Conservation (phyloP, 1,140 invertebrate species). For the Delia radicum region DNA sequence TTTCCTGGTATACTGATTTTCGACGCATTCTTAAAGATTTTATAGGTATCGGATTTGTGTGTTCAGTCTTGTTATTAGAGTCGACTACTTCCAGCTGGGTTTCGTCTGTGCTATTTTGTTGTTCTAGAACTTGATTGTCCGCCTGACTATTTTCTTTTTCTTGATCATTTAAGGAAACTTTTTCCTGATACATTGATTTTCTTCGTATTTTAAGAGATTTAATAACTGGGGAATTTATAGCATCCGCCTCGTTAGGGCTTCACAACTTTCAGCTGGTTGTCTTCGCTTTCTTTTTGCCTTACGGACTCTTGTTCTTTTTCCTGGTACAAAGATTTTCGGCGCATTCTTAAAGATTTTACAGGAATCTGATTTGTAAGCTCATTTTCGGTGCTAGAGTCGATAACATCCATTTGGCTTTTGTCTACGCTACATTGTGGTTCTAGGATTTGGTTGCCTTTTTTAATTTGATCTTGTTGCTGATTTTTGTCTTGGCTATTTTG, state of each 20-base stretch:
- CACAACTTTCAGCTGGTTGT: background rate
- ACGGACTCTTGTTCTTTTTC: background rate
- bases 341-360: no score
- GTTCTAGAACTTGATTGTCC: background rate
- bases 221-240: no score
- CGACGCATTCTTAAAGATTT: background rate
- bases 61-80: background rate
- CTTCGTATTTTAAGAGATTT: no score
- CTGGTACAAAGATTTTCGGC: background rate
- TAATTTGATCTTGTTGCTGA: no score
- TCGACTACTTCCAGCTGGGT: background rate
- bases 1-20: background rate
- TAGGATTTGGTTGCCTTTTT: no score
- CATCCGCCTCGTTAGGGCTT: no score
- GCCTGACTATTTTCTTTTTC: background rate
- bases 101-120: background rate
- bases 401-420: no score
- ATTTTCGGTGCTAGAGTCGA: no score
- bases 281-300: background rate
- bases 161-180: background rate
- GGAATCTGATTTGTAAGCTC: no score
- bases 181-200: background rate
- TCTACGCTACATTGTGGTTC: no score
- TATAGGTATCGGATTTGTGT: background rate
- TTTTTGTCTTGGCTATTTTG: no score